Evolutionary conservation across 2,113 vertebrate species (phyloP).

Genomic region (Paramormyrops kingsleyae): DNA sequence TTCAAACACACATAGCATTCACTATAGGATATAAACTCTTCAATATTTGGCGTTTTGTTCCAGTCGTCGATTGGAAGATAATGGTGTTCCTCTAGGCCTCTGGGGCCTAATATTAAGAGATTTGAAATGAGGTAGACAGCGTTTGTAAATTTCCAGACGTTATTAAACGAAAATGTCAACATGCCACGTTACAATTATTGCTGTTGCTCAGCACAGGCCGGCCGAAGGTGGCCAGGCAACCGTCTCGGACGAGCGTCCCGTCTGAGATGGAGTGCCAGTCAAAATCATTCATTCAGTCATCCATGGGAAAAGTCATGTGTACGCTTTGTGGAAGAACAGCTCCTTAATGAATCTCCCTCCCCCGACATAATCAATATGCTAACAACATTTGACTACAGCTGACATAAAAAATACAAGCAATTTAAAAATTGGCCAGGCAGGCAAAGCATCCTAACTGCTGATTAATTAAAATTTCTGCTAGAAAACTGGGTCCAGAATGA

Average conservation of each 20-base stretch:
- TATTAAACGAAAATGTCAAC: background rate
- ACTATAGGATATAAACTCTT: background rate
- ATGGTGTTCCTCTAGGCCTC: background rate
- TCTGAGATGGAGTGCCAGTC: background rate
- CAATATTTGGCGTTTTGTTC: background rate
- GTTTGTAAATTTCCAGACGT: background rate
- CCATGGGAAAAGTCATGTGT: background rate
- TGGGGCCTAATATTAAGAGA: background rate
- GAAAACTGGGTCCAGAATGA: background rate
- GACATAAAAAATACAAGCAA: background rate
- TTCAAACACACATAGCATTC: background rate
- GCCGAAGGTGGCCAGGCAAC: background rate
- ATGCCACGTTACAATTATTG: background rate
- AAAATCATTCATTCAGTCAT: background rate
- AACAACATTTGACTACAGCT: background rate
- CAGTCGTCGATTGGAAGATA: background rate
- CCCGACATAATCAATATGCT: background rate
- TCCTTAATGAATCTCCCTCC: background rate
- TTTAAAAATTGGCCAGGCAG: slow-evolving; percentile 1
- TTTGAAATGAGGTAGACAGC: background rate
- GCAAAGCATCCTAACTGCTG: background rate
- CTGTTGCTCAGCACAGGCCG: background rate
- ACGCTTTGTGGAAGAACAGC: background rate
- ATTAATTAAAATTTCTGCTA: background rate
- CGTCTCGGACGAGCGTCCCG: background rate